A percentile compares a stretch with the other conserved stretches of the same genome.
Evolutionary conservation across 2,113 vertebrate genomes (phyloP).

Genomic region (Clarias gariepinus): DNA sequence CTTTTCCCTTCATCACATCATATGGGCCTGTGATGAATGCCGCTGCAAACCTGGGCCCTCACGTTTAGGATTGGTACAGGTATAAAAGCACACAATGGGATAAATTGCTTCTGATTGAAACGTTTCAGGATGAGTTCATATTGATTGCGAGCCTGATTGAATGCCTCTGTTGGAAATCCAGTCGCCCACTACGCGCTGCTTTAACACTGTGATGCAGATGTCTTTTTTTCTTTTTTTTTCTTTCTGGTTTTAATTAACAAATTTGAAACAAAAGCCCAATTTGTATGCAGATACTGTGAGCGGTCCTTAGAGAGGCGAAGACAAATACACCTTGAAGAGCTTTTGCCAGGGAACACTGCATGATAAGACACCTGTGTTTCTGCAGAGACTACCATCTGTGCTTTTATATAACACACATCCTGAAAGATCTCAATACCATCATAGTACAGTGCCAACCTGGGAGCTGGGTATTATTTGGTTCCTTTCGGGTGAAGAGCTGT

Average conservation of each 20-base stretch:
- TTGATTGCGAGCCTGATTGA: conserved; percentile 29
- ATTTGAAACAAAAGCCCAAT: conserved; percentile 24
- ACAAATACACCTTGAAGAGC: conserved; percentile 25
- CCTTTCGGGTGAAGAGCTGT: neutral
- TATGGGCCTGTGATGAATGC: neutral
- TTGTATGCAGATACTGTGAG: conserved; percentile 24
- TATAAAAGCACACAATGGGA: conserved; percentile 30
- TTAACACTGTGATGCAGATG: neutral
- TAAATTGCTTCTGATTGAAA: conserved; percentile 33
- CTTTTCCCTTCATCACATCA: neutral
- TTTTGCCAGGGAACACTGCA: conserved; percentile 8
- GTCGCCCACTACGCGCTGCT: neutral
- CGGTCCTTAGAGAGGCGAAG: conserved; percentile 7
- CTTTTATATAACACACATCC: neutral
- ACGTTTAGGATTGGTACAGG: conserved; percentile 10
- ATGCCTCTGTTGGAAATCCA: conserved; percentile 8
- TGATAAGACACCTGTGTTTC: conserved; percentile 16
- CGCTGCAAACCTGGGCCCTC: neutral
- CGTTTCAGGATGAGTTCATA: conserved; percentile 26
- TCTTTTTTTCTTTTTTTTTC: neutral
- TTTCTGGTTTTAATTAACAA: conserved; percentile 10
- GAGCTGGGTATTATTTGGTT: neutral
- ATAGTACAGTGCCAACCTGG: neutral
- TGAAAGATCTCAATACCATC: neutral
- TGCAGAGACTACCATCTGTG: neutral